A percentile compares a stretch with the other conserved stretches of the same genome.
Conservation (phyloP, 2,797 vertebrate species). For the Rhodeus uyekii region DNA sequence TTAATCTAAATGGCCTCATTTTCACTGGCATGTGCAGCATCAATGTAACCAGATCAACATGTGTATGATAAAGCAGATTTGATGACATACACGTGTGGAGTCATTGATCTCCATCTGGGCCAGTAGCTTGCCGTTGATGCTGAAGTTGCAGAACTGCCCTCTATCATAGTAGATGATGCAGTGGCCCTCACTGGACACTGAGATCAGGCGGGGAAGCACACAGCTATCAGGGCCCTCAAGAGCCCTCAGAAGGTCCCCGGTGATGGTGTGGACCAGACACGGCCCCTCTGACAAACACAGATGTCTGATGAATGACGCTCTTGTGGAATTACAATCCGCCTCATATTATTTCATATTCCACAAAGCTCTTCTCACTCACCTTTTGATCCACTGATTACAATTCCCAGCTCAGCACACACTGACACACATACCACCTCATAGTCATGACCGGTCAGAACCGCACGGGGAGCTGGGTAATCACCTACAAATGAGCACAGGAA, state of each 20-base stretch:
- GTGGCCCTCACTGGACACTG: conserved; percentile 96
- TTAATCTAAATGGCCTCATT: background rate
- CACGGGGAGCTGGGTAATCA: conserved; percentile 95
- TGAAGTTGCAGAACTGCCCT: conserved; percentile 98
- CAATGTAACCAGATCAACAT: background rate
- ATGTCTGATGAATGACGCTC: background rate
- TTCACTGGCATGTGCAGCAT: background rate
- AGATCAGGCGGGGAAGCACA: conserved; percentile 87
- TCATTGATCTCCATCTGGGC: conserved; percentile 99
- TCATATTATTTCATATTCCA: background rate
- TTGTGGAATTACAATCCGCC: background rate
- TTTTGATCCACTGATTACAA: conserved; percentile 98
- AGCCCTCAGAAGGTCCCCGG: conserved; percentile 94
- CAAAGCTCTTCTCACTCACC: conserved; percentile 75
- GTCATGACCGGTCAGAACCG: conserved; percentile 94
- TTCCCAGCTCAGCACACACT: conserved; percentile 94
- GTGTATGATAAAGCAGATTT: background rate
- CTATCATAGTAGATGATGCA: conserved; percentile 98
- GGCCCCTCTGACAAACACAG: conserved; percentile 84
- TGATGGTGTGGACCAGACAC: conserved; percentile 98
- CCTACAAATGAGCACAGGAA: conserved; percentile 72
- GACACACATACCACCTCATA: conserved; percentile 97
- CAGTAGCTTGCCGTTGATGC: conserved; percentile 97
- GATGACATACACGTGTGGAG: conserved; percentile 85
- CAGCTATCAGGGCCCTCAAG: conserved; percentile 93